Evolutionary conservation across 2,797 vertebrate species (phyloP).

Genomic region (Sardinella longiceps): DNA sequence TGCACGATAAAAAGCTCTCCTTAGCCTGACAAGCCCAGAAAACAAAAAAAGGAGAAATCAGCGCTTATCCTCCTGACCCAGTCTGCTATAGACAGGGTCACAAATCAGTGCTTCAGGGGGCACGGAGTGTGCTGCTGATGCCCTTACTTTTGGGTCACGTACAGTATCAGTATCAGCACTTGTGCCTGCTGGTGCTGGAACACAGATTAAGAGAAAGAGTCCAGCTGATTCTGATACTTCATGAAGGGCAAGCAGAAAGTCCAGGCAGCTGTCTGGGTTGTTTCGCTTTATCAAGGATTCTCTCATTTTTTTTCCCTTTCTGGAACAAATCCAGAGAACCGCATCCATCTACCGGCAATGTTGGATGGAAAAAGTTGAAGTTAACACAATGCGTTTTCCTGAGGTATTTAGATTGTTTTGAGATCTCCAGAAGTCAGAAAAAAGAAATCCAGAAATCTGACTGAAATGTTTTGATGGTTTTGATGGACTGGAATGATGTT

Average conservation of each 20-base stretch:
- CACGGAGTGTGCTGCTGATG: not conserved
- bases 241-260: not conserved
- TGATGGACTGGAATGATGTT: not conserved
- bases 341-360: too few relatives aligned
- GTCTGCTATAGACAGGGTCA: not conserved
- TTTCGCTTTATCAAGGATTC: not conserved
- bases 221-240: not conserved
- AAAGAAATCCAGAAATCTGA: not conserved
- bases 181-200: not conserved
- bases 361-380: too few relatives aligned
- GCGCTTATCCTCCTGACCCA: not conserved
- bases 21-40: not conserved
- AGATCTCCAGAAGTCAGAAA: not conserved
- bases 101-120: not conserved
- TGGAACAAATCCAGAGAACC: not conserved
- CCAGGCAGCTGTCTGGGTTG: not conserved
- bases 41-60: not conserved
- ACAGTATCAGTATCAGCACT: too few relatives aligned
- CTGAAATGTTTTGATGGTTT: not conserved
- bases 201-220: not conserved
- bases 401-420: not conserved
- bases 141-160: not conserved
- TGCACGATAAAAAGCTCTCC: not conserved
- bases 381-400: too few relatives aligned
- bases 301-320: not conserved